Evolutionary conservation across 2,888 invertebrate species (phyloP).

Genomic region (Octonoba sinensis): DNA sequence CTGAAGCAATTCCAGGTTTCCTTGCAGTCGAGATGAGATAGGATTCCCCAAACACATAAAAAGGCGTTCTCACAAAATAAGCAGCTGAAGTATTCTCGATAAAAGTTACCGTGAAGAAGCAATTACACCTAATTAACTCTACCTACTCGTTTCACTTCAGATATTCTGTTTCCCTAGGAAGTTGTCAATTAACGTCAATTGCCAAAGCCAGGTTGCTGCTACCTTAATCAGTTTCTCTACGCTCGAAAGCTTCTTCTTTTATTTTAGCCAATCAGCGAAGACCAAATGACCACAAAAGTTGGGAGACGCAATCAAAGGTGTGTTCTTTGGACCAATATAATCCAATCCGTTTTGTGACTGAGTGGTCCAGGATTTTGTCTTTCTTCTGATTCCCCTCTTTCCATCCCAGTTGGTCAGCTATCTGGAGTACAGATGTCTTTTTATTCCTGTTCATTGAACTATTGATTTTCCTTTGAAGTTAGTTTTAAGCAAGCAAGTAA

Average conservation of each 20-base stretch:
- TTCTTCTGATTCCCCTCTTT: conserved; percentile 1
- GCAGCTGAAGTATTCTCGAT: no score
- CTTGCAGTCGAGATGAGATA: no score
- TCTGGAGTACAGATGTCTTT: background rate
- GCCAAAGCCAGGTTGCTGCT: conserved; percentile 21
- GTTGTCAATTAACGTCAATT: conserved; percentile 36
- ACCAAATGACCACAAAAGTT: conserved; percentile 45
- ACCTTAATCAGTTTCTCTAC: conserved; percentile 32
- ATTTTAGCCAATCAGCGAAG: conserved; percentile 21
- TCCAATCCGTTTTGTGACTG: conserved; percentile 47
- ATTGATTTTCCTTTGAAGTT: conserved; percentile 3
- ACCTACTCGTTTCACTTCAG: no score
- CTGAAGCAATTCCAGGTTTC: no score
- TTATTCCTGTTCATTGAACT: no score
- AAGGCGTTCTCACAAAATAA: no score
- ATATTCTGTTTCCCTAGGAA: no score
- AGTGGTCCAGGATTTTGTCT: conserved; percentile 16
- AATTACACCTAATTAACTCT: no score
- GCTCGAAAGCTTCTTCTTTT: conserved; percentile 7
- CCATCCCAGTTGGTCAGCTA: conserved; percentile 19
- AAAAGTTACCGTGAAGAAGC: no score
- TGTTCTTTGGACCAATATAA: conserved; percentile 51
- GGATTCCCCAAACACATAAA: no score
- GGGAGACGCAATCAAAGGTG: conserved; percentile 46
- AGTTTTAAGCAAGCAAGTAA: no score